A percentile compares a stretch with the other conserved stretches of the same genome.
Evolutionary conservation across 1,140 invertebrate species (phyloP).

Genomic region (Epicauta chinensis): DNA sequence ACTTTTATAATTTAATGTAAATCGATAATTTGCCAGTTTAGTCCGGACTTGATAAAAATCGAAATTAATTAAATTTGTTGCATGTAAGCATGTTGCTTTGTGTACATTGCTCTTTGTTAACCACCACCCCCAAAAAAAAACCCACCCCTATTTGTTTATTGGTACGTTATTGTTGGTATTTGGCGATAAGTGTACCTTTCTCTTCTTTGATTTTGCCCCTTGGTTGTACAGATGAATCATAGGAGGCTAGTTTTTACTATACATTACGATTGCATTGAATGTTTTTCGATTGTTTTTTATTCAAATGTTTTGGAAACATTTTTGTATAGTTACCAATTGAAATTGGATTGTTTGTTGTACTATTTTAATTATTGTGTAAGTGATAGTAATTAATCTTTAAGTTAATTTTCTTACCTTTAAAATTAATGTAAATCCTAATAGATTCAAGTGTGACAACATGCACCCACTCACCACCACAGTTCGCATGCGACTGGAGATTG

Average conservation of each 20-base stretch:
- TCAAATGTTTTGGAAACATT: background rate
- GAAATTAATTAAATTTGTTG: too few relatives aligned
- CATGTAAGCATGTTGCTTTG: too few relatives aligned
- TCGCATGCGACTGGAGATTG: slow-evolving; percentile 13
- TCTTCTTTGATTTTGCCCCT: background rate
- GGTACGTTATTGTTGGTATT: background rate
- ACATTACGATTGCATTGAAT: background rate
- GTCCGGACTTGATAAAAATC: too few relatives aligned
- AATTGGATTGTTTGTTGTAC: too few relatives aligned
- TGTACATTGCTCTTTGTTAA: background rate
- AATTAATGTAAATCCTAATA: slow-evolving; percentile 17
- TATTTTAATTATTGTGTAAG: background rate
- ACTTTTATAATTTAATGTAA: too few relatives aligned
- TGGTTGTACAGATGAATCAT: slow-evolving; percentile 1
- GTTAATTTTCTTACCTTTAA: slow-evolving; percentile 15
- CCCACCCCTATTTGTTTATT: background rate
- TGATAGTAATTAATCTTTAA: background rate
- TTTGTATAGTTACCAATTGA: background rate
- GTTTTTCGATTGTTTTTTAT: background rate
- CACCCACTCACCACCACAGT: slow-evolving; percentile 20
- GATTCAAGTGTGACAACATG: slow-evolving; percentile 14
- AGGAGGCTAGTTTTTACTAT: too few relatives aligned
- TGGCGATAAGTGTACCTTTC: background rate
- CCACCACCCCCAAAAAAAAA: background rate
- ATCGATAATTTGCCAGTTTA: too few relatives aligned